Evolutionary conservation across 2,888 invertebrate species (phyloP).

Genomic region (Acronicta aceris): DNA sequence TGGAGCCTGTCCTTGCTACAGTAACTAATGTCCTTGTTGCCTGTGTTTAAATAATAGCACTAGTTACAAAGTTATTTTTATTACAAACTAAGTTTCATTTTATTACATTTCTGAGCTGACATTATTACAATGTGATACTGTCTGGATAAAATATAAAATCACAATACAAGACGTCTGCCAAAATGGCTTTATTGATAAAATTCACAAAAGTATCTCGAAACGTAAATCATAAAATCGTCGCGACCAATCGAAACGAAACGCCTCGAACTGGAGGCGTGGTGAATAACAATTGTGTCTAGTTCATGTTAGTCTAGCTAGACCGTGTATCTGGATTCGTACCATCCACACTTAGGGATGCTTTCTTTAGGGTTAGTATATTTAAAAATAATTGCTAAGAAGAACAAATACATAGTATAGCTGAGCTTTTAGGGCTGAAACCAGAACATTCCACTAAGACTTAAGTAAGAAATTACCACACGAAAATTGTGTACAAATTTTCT

Average conservation of each 20-base stretch:
- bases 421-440: too few relatives aligned
- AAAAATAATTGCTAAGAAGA: not conserved
- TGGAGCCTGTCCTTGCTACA: conserved; percentile 8
- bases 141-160: conserved; percentile 10
- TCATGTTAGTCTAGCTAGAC: conserved; percentile 46
- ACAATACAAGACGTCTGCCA: conserved; percentile 1
- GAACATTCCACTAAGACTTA: too few relatives aligned
- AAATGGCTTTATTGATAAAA: conserved; percentile 35
- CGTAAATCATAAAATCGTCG: conserved; percentile 40
- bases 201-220: conserved; percentile 25
- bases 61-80: conserved; percentile 2
- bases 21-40: conserved; percentile 11
- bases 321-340: conserved; percentile 18
- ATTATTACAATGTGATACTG: conserved; percentile 5
- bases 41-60: not conserved
- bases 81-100: conserved; percentile 5
- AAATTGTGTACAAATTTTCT: not conserved
- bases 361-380: too few relatives aligned
- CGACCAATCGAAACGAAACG: conserved; percentile 18
- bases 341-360: conserved; percentile 7
- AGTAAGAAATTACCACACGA: too few relatives aligned
- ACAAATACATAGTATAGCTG: not conserved
- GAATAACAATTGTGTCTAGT: conserved; percentile 44
- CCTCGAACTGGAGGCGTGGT: conserved; percentile 20
- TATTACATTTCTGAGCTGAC: conserved; percentile 10